phyloP scores from a whole-genome alignment of 2,888 invertebrate genomes.

The Lathronympha strigana region DNA sequence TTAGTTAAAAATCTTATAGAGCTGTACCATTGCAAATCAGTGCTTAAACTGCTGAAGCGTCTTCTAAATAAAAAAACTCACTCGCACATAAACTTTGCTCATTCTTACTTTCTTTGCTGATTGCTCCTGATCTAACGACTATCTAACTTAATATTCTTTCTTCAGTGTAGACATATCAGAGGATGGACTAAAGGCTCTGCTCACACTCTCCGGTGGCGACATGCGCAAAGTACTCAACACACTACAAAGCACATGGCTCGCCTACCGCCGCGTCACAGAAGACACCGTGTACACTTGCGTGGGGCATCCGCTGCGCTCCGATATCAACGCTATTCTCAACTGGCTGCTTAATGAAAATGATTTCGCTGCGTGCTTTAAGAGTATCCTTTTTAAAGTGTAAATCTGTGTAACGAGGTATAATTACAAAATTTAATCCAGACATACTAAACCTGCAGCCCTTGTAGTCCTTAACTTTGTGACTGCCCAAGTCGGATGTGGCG shows the following conservation, averaged over 20 bases:
- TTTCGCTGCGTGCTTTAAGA: slow-evolving; percentile 89
- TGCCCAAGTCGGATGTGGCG: too few species aligned
- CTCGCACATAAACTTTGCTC: too few species aligned
- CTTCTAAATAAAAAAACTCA: too few species aligned
- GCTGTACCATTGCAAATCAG: too few species aligned
- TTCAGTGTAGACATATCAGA: slow-evolving; percentile 91
- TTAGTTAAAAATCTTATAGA: too few species aligned
- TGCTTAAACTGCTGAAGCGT: too few species aligned
- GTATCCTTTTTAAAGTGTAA: slow-evolving; percentile 92
- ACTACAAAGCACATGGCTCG: slow-evolving; percentile 97
- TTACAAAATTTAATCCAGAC: too few species aligned
- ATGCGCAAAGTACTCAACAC: slow-evolving; percentile 99
- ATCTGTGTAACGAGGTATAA: too few species aligned
- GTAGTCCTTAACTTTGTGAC: too few species aligned
- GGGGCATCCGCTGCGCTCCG: slow-evolving; percentile 96
- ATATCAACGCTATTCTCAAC: slow-evolving; percentile 94
- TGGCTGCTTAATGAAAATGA: slow-evolving; percentile 93
- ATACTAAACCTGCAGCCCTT: too few species aligned
- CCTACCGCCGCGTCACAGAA: slow-evolving; percentile 94
- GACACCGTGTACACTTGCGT: slow-evolving; percentile 97
- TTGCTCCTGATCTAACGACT: background rate
- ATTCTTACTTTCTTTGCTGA: too few species aligned
- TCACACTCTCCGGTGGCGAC: slow-evolving; percentile 96
- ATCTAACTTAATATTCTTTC: background rate
- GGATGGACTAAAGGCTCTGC: slow-evolving; percentile 94